Conservation (phyloP, 2,888 invertebrate genomes). For the Cosmia pyralina region DNA sequence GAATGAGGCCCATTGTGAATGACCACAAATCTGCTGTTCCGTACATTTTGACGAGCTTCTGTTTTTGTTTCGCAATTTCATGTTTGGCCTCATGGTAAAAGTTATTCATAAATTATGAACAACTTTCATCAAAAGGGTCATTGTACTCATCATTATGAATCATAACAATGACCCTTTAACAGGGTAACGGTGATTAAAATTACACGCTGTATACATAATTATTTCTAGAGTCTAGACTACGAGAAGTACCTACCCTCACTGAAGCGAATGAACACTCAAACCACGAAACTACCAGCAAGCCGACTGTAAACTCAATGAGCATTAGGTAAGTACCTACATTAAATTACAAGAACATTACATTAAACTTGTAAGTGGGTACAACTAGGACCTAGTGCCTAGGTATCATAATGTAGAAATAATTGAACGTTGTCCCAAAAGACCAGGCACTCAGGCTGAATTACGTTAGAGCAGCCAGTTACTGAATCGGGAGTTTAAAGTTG, state of each 20-base stretch:
- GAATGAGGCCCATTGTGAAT: no score
- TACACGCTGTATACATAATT: no score
- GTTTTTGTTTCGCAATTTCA: no score
- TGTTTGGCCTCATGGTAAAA: no score
- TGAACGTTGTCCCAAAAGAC: not conserved
- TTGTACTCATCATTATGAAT: no score
- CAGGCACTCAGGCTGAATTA: not conserved
- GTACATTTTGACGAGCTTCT: no score
- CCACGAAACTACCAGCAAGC: conserved; percentile 6
- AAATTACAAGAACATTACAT: conserved; percentile 15
- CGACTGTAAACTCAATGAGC: conserved; percentile 4
- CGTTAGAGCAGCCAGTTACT: not conserved
- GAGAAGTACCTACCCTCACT: not conserved
- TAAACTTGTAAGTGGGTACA: conserved; percentile 5
- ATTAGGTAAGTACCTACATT: conserved; percentile 5
- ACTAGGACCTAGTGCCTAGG: not conserved
- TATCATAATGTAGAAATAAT: conserved; percentile 11
- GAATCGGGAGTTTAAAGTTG: not conserved
- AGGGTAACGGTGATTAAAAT: no score
- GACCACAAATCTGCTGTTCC: no score
- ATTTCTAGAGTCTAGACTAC: conserved; percentile 4
- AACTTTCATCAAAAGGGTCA: no score
- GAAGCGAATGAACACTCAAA: not conserved
- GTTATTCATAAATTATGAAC: no score
- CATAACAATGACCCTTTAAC: no score